Conservation (phyloP, 2,797 vertebrate genomes). For the Avahi laniger region DNA sequence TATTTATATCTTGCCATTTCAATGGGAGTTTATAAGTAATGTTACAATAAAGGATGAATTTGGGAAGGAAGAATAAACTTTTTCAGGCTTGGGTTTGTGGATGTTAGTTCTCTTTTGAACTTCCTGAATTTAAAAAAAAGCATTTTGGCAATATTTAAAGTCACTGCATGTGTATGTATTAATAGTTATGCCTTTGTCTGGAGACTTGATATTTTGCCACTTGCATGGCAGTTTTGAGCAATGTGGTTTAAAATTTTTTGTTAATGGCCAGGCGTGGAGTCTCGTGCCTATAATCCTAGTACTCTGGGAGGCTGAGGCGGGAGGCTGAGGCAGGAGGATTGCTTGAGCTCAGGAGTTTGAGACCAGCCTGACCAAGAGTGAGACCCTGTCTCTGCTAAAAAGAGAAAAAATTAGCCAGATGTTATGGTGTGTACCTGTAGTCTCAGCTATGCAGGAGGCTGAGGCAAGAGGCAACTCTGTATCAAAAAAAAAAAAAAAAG, state of each 20-base stretch:
- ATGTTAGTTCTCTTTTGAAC: conserved; percentile 46
- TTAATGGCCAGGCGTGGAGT: background rate
- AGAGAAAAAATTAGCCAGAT: no score
- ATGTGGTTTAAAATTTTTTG: conserved; percentile 65
- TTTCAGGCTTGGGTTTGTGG: conserved; percentile 22
- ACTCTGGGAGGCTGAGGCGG: no score
- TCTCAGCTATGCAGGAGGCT: no score
- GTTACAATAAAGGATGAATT: conserved; percentile 19
- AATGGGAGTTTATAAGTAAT: conserved; percentile 22
- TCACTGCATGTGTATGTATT: conserved; percentile 63
- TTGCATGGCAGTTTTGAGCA: conserved; percentile 64
- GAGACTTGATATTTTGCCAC: conserved; percentile 73
- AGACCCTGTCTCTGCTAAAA: no score
- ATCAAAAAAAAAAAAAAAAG: background rate
- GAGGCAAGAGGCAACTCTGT: no score
- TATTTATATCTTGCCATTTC: conserved; percentile 6
- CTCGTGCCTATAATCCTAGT: no score
- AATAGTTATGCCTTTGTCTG: conserved; percentile 65
- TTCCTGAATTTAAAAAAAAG: background rate
- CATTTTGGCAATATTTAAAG: background rate
- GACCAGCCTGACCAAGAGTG: no score
- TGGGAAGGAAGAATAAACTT: background rate
- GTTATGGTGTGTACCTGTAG: no score
- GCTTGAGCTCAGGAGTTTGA: no score
- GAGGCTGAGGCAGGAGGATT: no score